Base-by-base conservation (phyloP, 2,113 vertebrate species). In the Tenrec ecaudatus region DNA sequence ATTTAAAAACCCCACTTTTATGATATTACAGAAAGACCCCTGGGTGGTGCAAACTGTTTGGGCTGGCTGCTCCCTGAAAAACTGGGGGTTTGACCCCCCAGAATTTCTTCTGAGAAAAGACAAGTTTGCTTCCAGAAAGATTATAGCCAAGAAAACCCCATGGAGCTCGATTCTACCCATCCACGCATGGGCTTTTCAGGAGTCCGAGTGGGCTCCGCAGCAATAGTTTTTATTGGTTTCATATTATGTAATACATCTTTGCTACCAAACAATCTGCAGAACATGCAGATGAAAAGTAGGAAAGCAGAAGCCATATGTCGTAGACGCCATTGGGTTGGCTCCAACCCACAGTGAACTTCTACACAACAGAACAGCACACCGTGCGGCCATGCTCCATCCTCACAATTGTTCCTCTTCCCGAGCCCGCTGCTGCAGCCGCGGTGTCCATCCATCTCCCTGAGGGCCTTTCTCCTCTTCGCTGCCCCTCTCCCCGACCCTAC, bases 251-350 rank as follows among this genome's bases (percentile, higher is more conserved):
- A 29, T 60, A 76, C 9, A 36, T 25, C 9, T 62, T 47, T 87
- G 69, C 91, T 82, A 60, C 3, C 60, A 82, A 47, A 77, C 90
- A 86, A 79, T 83, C 40, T 58, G 64, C 9, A 66, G 79, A 73
- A 58, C 66, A 58, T 36, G 12, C 57, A 19, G 15, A 62, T 31
- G 14, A 10, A 71, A 82, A 78, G 25, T 7, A 69, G 77, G 53
- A 71, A 47, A 77, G n/a, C 17, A 47, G 60, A 62, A 71, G 25
- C 69, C 27, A 78, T 9, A 58, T 7, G 47, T 47, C 10, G 43
- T 47, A 47, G 43, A 10, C 10, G 10, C 43, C 43, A 5, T 47
- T 47, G 43, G 43, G 10, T 47, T 10, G 43, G 43, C 10, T 47
- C 43, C 43, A 47, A 10, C 43, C 10, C 43, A 47, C 43, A 47